These are phyloP conservation scores for Nestor notabilis DNA, from an alignment of 2,113 vertebrate species.

Conservation along the genomic window DNA sequence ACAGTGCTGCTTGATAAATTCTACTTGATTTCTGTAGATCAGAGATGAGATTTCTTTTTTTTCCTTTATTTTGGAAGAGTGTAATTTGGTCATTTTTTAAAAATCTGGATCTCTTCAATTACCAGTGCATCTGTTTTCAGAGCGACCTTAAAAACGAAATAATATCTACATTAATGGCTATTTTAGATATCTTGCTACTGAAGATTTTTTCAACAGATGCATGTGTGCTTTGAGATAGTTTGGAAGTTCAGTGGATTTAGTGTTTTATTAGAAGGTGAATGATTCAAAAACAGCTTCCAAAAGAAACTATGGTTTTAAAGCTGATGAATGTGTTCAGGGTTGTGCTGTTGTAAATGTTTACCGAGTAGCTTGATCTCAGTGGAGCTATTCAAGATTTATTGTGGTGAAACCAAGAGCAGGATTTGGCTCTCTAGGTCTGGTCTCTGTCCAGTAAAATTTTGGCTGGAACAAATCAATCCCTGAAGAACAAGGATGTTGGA, in stretches of 20 bases:
- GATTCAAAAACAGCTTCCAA: background rate
- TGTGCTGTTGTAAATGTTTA: slow-evolving; percentile 11
- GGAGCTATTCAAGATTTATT: slow-evolving; percentile 20
- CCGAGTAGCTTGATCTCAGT: background rate
- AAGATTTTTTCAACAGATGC: background rate
- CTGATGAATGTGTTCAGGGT: background rate
- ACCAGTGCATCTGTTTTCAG: background rate
- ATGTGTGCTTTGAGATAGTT: background rate
- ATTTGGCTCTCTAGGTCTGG: slow-evolving; percentile 31
- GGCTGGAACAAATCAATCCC: slow-evolving; percentile 9
- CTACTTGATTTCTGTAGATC: background rate
- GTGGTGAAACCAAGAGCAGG: slow-evolving; percentile 13
- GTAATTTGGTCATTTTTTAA: background rate
- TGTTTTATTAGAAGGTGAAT: background rate
- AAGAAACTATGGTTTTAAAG: background rate
- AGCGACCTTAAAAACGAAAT: background rate
- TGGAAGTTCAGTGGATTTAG: background rate
- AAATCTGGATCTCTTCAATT: background rate
- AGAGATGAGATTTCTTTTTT: background rate
- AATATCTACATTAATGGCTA: background rate
- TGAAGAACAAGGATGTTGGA: background rate
- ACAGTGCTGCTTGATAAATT: background rate
- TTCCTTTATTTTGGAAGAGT: background rate
- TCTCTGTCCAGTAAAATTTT: slow-evolving; percentile 23
- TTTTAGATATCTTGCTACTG: background rate